phyloP scores from a whole-genome alignment of 1,140 invertebrate genomes.

The Saccostrea glomerata region DNA sequence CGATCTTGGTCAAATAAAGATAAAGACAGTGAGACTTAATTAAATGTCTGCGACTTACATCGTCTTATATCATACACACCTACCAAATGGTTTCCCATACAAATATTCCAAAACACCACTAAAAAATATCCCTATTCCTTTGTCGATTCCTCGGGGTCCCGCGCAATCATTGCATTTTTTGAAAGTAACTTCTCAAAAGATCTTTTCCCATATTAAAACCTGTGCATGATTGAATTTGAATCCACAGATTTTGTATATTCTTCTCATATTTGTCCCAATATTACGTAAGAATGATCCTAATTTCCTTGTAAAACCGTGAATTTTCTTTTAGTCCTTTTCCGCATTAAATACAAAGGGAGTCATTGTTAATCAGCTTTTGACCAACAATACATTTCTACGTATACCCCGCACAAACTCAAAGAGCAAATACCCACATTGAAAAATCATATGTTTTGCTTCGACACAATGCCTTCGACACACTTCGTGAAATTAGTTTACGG shows the following conservation, averaged over 20 bases:
- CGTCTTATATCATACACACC: not conserved
- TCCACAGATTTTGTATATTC: not conserved
- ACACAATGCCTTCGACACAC: constrained; percentile 17
- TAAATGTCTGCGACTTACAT: not conserved
- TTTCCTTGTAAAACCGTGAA: not conserved
- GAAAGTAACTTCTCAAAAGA: not conserved
- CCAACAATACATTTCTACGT: constrained; percentile 13
- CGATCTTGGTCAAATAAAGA: constrained; percentile 11
- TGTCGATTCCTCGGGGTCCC: not conserved
- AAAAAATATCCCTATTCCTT: not conserved
- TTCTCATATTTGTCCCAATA: not conserved
- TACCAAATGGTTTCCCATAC: no score
- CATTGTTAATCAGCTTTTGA: constrained; percentile 21
- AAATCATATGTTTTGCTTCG: not conserved
- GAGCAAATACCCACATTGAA: constrained; percentile 6
- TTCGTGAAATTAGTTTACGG: constrained; percentile 4
- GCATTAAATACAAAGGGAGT: not conserved
- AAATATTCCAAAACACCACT: not conserved
- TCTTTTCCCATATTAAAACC: not conserved
- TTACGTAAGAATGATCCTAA: not conserved
- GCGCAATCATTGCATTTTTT: not conserved
- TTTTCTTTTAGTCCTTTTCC: not conserved
- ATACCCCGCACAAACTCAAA: not conserved
- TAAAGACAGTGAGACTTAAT: constrained; percentile 19
- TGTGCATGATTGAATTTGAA: not conserved